Evolutionary conservation across 2,888 invertebrate genomes (phyloP).

Genomic region (Ormyrus rosae): DNA sequence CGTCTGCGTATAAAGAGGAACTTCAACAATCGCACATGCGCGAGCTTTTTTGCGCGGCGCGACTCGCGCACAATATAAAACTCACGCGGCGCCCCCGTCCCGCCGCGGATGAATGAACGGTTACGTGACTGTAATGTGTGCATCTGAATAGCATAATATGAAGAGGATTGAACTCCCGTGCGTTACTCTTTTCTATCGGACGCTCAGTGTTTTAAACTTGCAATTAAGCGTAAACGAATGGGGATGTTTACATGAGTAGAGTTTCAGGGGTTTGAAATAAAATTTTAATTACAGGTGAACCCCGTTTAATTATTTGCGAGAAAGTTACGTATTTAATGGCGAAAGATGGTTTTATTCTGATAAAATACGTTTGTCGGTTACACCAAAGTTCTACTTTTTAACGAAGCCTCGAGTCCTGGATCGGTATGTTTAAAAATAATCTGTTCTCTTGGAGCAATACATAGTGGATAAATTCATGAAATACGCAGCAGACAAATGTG

Average conservation of each 20-base stretch:
- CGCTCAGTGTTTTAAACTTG: too few species aligned
- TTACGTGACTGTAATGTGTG: slow-evolving; percentile 46
- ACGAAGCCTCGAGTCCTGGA: too few species aligned
- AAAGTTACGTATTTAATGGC: too few species aligned
- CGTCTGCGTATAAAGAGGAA: slow-evolving; percentile 1
- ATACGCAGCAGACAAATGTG: background rate
- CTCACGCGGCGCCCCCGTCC: slow-evolving; percentile 6
- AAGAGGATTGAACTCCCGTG: slow-evolving; percentile 18
- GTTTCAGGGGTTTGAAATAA: too few species aligned
- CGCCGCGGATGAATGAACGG: slow-evolving; percentile 39
- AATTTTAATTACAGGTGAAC: too few species aligned
- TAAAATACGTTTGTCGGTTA: too few species aligned
- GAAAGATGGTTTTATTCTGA: too few species aligned
- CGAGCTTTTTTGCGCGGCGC: background rate
- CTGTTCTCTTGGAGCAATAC: slow-evolving; percentile 11
- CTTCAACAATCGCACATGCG: slow-evolving; percentile 4
- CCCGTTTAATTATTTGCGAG: too few species aligned
- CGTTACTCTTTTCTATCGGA: background rate
- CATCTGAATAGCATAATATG: slow-evolving; percentile 21
- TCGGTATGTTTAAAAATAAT: background rate
- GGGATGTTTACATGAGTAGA: too few species aligned
- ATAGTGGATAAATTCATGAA: slow-evolving; percentile 35
- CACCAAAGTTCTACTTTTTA: too few species aligned
- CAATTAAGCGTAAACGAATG: too few species aligned
- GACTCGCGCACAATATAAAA: slow-evolving; percentile 23